These are phyloP conservation scores for Acrobasis consociella DNA, from an alignment of 2,888 invertebrate species.

Conservation along the genomic window DNA sequence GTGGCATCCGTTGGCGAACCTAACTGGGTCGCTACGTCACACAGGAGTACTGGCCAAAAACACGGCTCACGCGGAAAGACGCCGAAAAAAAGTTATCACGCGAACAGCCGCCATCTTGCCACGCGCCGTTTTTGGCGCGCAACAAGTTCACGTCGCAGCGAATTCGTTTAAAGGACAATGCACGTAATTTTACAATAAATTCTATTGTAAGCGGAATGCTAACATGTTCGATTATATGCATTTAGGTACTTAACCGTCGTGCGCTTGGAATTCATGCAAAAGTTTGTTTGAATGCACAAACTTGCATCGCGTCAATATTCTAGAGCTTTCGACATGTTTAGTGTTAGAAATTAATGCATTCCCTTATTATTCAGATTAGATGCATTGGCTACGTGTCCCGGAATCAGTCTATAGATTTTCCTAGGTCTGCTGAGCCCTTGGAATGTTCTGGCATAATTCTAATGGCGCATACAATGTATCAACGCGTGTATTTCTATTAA, in stretches of 20 bases:
- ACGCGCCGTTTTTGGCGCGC: constrained; percentile 61
- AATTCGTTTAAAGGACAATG: constrained; percentile 58
- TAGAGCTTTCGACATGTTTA: constrained; percentile 28
- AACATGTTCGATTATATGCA: constrained; percentile 69
- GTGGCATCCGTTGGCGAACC: constrained; percentile 78
- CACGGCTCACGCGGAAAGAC: constrained; percentile 75
- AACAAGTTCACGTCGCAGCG: constrained; percentile 41
- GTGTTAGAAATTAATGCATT: constrained; percentile 33
- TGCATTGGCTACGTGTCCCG: constrained; percentile 15
- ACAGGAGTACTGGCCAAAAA: constrained; percentile 77
- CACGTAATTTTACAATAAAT: constrained; percentile 80
- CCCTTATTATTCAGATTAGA: constrained; percentile 20
- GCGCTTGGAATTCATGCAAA: constrained; percentile 61
- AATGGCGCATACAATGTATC: constrained; percentile 15
- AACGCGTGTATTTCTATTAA: constrained; percentile 7
- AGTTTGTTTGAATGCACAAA: constrained; percentile 42
- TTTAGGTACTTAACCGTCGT: constrained; percentile 70
- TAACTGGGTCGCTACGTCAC: constrained; percentile 80
- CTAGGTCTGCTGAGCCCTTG: constrained; percentile 9
- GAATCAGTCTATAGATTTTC: constrained; percentile 11
- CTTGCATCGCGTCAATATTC: constrained; percentile 24
- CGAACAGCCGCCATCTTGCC: constrained; percentile 63
- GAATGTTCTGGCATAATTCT: constrained; percentile 14
- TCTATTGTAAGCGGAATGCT: constrained; percentile 70
- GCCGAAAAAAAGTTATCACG: constrained; percentile 62